phyloP scores from a whole-genome alignment of 1,140 invertebrate species.

The Archivesica marissinica region DNA sequence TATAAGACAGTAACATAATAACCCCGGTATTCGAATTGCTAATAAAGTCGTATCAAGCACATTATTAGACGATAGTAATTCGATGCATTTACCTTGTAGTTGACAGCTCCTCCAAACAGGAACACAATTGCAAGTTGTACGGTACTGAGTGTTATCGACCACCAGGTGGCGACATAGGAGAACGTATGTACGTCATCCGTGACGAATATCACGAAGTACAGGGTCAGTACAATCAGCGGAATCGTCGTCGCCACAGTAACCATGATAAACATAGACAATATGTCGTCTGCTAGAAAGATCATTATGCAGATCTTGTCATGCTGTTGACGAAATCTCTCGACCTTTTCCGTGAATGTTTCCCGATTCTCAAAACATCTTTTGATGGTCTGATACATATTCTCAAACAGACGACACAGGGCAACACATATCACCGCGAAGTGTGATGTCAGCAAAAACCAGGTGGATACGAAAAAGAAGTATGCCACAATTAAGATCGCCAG shows the following conservation, averaged over 20 bases:
- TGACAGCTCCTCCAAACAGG: slow-evolving; percentile 45
- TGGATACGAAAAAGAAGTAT: slow-evolving; percentile 50
- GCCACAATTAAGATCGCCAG: not conserved
- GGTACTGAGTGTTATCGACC: slow-evolving; percentile 42
- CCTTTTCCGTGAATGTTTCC: not conserved
- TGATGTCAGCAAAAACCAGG: slow-evolving; percentile 49
- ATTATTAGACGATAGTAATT: no score
- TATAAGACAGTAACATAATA: no score
- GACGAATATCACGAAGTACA: slow-evolving; percentile 53
- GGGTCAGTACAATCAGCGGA: slow-evolving; percentile 50
- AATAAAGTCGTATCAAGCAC: no score
- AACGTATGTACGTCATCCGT: slow-evolving; percentile 10
- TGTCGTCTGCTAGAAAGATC: slow-evolving; percentile 36
- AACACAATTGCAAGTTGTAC: slow-evolving; percentile 36
- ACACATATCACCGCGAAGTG: slow-evolving; percentile 29
- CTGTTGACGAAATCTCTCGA: slow-evolving; percentile 31
- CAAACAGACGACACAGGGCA: slow-evolving; percentile 9
- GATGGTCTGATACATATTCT: not conserved
- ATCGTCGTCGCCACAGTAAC: slow-evolving; percentile 38
- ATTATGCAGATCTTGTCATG: slow-evolving; percentile 47
- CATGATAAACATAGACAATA: slow-evolving; percentile 48
- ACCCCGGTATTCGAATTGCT: no score
- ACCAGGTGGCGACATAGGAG: slow-evolving; percentile 45
- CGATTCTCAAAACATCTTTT: not conserved
- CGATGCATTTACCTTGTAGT: slow-evolving; percentile 44